Evolutionary conservation across 2,113 vertebrate genomes (phyloP), one percentile per base, ranked within the genome.

Genomic region (Fukomys damarensis): DNA sequence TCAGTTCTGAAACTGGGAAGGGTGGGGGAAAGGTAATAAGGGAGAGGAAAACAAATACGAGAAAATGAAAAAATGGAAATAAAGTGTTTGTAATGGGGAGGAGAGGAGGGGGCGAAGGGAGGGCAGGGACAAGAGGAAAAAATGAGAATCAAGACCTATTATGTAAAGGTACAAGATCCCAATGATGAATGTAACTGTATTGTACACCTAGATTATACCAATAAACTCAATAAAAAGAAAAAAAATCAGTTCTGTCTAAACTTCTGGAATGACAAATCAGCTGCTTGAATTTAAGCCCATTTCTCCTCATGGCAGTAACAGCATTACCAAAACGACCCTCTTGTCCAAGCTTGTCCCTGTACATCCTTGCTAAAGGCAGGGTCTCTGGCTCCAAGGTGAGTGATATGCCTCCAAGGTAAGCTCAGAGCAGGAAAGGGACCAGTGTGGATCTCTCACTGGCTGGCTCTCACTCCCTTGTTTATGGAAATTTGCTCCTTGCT

Each of bases 361-460:
- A 89, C 74, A 65, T 76, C 30, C 79, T 83, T 38, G 65, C 65
- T 83, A 52, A 88, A 94, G 65, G 72, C 41, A 72, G 68, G 46
- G 91, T 52, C 81, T 92, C 61, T 87, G 82, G 82, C 74, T 89
- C 61, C 56, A 83, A 41, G 76, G 49, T 19, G 68, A 79, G 86
- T 63, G 54, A 74, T 84, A 61, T 91, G 65, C 65, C 65, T 87
- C 65, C 56, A 83, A 38, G 79, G 52, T 13, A 72, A 81, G 87
- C 76, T 89, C 84, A 81, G 85, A 82, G 91, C 38, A 90, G 70
- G 58, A 82, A 56, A 83, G 80, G 46, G 76, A 79, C 66, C 91
- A 59, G 61, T 32, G 30, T 41, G 91, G 76, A 61, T 72, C 52
- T 94, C 77, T 86, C 32, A 41, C 61, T 85, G 32, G 32, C 83